Evolutionary conservation across 2,888 invertebrate species (phyloP).

Genomic region (Cerastis leucographa): DNA sequence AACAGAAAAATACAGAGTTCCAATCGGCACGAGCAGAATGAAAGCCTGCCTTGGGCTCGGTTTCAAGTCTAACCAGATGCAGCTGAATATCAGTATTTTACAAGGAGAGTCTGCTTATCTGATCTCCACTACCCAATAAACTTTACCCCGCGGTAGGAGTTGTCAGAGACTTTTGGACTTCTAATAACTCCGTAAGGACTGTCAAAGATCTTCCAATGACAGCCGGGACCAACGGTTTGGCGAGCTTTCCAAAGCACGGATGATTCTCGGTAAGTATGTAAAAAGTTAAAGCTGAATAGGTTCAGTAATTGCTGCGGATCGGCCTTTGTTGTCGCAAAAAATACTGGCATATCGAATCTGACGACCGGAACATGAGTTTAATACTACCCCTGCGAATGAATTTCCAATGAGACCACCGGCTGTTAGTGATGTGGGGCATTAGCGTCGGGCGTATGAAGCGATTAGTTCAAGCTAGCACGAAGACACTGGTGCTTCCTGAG

Average conservation of each 20-base stretch:
- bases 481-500: slow-evolving; percentile 17
- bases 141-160: not conserved
- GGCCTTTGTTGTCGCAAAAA: not conserved
- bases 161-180: not conserved
- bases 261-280: not conserved
- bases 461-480: slow-evolving; percentile 57
- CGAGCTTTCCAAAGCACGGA: not conserved
- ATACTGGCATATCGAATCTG: not conserved
- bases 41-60: not conserved
- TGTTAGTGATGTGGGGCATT: slow-evolving; percentile 36
- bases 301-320: not conserved
- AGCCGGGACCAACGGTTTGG: not conserved
- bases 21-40: not conserved
- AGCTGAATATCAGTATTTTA: not conserved
- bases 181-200: not conserved
- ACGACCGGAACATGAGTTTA: not conserved
- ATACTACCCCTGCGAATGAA: not conserved
- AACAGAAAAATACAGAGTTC: no score
- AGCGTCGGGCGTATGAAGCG: slow-evolving; percentile 49
- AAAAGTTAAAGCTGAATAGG: not conserved
- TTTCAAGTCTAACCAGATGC: not conserved
- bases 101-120: not conserved
- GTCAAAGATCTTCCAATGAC: not conserved
- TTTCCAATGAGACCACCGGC: slow-evolving; percentile 1
- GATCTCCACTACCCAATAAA: not conserved